Evolutionary conservation across 2,888 invertebrate genomes (phyloP).

Genomic region (Papilio demoleus): DNA sequence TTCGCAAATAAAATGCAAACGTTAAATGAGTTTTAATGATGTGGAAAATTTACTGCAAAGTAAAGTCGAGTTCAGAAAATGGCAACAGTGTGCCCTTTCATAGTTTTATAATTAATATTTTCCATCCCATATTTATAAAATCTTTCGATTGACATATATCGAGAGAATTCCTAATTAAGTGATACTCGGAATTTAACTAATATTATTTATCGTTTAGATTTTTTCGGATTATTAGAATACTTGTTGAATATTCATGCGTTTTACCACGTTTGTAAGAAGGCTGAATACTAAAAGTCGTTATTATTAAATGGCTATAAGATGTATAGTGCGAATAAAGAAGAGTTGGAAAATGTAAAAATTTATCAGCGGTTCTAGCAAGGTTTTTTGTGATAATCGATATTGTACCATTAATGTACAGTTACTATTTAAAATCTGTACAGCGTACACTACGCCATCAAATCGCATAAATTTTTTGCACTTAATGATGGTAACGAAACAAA

Average conservation of each 20-base stretch:
- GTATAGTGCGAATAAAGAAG: background rate
- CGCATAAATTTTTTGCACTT: too few species aligned
- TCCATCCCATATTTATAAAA: background rate
- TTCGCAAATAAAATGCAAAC: constrained; percentile 10
- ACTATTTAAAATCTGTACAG: too few species aligned
- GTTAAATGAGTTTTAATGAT: constrained; percentile 15
- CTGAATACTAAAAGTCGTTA: background rate
- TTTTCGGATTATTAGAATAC: too few species aligned
- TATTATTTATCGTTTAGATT: too few species aligned
- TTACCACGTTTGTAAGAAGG: background rate
- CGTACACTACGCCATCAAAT: too few species aligned
- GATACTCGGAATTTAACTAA: too few species aligned
- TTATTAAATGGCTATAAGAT: background rate
- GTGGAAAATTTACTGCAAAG: constrained; percentile 7
- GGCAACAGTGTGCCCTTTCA: background rate
- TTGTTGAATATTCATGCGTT: too few species aligned
- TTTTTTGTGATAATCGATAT: too few species aligned
- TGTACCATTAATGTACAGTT: too few species aligned
- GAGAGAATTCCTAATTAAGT: background rate
- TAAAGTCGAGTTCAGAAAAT: constrained; percentile 3
- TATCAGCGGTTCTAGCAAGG: background rate
- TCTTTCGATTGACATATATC: background rate
- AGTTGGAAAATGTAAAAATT: constrained; percentile 4
- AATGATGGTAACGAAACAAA: too few species aligned
- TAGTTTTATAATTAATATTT: constrained; percentile 3